phyloP scores from a whole-genome alignment of 2,113 vertebrate species.

The Jaculus jaculus region DNA sequence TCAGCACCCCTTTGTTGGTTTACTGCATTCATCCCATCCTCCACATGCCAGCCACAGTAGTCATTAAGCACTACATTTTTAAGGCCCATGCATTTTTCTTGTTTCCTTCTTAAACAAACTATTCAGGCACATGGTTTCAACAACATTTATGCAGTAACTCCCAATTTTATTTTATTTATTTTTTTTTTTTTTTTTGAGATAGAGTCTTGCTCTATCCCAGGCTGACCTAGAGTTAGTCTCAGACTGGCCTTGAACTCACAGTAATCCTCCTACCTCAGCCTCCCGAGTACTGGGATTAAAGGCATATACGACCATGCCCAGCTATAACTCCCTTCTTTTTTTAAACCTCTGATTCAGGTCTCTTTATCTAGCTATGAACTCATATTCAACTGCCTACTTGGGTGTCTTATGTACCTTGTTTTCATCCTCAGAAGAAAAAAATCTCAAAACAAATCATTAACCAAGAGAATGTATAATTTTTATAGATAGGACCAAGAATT shows the following conservation, averaged over 20 bases:
- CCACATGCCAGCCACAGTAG: neutral
- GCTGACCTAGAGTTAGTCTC: no score
- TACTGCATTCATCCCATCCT: neutral
- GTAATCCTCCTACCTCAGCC: no score
- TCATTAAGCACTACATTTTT: neutral
- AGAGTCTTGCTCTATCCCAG: no score
- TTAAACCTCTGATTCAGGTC: neutral
- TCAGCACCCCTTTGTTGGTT: neutral
- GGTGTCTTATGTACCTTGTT: neutral
- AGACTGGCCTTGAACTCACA: no score
- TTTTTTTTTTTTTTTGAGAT: no score
- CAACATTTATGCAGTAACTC: neutral
- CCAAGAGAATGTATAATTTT: slow-evolving; percentile 18
- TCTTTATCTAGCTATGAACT: neutral
- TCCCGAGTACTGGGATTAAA: no score
- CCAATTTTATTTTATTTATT: no score
- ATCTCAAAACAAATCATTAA: neutral
- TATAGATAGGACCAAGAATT: neutral
- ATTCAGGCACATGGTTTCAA: neutral
- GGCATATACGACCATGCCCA: no score
- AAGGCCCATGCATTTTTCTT: neutral
- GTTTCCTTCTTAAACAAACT: slow-evolving; percentile 27
- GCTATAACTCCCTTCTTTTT: no score
- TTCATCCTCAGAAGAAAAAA: neutral
- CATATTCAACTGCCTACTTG: neutral